Conservation (phyloP, 2,888 invertebrate species). For the Cephus nigrinus region DNA sequence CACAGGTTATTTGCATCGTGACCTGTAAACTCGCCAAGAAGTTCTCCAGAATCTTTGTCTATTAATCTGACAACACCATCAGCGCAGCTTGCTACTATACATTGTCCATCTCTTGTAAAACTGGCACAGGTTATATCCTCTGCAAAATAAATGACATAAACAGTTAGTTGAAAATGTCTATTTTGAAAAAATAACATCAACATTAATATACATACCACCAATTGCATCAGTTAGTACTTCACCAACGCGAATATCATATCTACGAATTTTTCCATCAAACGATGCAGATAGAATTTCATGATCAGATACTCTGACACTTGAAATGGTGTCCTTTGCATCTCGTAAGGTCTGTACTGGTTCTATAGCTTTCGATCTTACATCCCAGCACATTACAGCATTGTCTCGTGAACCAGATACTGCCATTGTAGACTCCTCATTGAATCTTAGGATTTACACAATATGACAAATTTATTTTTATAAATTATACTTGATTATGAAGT, state of each 20-base stretch:
- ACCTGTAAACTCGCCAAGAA: conserved; percentile 83
- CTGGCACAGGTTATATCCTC: conserved; percentile 85
- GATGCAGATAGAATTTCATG: conserved; percentile 92
- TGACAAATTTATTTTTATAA: neutral
- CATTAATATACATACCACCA: conserved; percentile 71
- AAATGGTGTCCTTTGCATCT: conserved; percentile 94
- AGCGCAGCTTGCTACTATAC: conserved; percentile 85
- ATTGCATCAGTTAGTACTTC: conserved; percentile 85
- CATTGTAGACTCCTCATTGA: conserved; percentile 95
- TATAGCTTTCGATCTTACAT: conserved; percentile 75
- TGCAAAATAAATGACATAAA: conserved; percentile 46
- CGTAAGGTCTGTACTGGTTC: conserved; percentile 85
- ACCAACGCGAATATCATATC: conserved; percentile 93
- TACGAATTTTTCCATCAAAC: conserved; percentile 86
- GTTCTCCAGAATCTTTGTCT: conserved; percentile 87
- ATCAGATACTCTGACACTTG: conserved; percentile 82
- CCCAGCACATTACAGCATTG: conserved; percentile 94
- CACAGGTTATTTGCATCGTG: conserved; percentile 86
- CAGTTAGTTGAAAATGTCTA: conserved; percentile 6
- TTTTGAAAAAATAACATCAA: conserved; percentile 1
- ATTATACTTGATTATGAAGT: neutral
- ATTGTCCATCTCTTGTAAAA: conserved; percentile 93
- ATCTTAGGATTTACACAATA: conserved; percentile 62
- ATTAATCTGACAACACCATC: conserved; percentile 86
- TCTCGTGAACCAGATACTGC: conserved; percentile 94